These are phyloP conservation scores for Syngnathus acus DNA, from an alignment of 2,797 vertebrate species.

Conservation along the genomic window DNA sequence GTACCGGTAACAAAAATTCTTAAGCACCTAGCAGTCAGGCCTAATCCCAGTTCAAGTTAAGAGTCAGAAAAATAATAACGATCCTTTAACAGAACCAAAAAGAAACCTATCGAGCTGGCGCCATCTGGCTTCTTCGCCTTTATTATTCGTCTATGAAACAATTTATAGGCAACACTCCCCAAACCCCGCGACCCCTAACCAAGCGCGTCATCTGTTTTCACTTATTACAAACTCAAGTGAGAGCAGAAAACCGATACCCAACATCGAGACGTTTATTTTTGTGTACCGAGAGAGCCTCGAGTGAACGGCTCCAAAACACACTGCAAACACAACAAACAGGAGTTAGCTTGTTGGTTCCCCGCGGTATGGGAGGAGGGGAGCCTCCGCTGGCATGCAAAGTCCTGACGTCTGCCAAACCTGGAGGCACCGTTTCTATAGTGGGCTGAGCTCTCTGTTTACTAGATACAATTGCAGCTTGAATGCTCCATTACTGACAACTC, in stretches of 20 bases:
- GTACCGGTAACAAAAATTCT: background rate
- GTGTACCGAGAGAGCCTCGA: constrained; percentile 23
- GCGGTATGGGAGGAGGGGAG: constrained; percentile 54
- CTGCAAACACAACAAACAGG: constrained; percentile 34
- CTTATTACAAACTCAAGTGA: constrained; percentile 40
- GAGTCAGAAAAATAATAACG: background rate
- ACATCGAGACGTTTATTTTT: constrained; percentile 18
- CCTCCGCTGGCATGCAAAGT: constrained; percentile 44
- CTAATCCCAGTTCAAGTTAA: background rate
- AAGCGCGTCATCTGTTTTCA: constrained; percentile 52
- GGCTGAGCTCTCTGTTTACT: constrained; percentile 29
- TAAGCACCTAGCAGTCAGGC: background rate
- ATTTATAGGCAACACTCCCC: background rate
- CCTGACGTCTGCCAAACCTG: constrained; percentile 51
- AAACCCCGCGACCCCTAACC: background rate
- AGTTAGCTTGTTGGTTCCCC: constrained; percentile 47
- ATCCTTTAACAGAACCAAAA: background rate
- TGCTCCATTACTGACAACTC: constrained; percentile 25
- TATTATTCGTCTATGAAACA: background rate
- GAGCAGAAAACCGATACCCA: constrained; percentile 43
- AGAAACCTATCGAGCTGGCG: background rate
- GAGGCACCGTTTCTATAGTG: constrained; percentile 51
- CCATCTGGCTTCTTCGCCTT: background rate
- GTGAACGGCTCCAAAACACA: constrained; percentile 12
- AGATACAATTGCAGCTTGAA: constrained; percentile 45